phyloP scores from a whole-genome alignment of 2,888 invertebrate genomes.

The Orthosia incerta region DNA sequence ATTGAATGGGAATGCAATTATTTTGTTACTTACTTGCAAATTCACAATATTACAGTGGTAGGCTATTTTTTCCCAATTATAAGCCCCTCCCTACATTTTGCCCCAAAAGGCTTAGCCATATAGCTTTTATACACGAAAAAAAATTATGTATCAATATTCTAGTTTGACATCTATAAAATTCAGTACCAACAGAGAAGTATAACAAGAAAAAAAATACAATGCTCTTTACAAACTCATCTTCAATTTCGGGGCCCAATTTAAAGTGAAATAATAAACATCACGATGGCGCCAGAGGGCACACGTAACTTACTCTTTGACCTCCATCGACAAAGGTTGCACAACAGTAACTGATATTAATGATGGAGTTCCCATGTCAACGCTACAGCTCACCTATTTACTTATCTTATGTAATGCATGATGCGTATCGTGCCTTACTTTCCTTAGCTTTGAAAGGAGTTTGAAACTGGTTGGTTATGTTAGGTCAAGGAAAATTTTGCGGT shows the following conservation, averaged over 20 bases:
- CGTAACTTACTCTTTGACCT: constrained; percentile 82
- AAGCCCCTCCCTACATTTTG: not conserved
- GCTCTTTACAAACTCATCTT: constrained; percentile 3
- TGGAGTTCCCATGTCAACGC: constrained; percentile 75
- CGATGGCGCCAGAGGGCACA: constrained; percentile 65
- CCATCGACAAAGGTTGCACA: constrained; percentile 74
- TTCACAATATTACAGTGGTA: not conserved
- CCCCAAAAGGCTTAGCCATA: not conserved
- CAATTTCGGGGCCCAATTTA: constrained; percentile 37
- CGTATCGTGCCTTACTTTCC: constrained; percentile 34
- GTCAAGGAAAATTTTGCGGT: constrained; percentile 7
- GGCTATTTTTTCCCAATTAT: not conserved
- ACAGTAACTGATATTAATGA: constrained; percentile 67
- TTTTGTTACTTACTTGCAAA: not conserved
- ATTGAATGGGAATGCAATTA: not conserved
- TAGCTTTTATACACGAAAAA: not conserved
- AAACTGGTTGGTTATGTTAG: constrained; percentile 9
- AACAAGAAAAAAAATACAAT: not conserved
- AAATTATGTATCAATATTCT: too few species aligned
- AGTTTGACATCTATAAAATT: too few species aligned
- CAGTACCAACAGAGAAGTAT: not conserved
- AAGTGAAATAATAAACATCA: constrained; percentile 58
- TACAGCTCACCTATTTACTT: constrained; percentile 64
- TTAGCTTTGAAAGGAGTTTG: constrained; percentile 38
- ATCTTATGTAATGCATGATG: constrained; percentile 60